These are phyloP conservation scores for Origma solitaria DNA, from an alignment of 2,113 vertebrate genomes.

Conservation along the genomic window DNA sequence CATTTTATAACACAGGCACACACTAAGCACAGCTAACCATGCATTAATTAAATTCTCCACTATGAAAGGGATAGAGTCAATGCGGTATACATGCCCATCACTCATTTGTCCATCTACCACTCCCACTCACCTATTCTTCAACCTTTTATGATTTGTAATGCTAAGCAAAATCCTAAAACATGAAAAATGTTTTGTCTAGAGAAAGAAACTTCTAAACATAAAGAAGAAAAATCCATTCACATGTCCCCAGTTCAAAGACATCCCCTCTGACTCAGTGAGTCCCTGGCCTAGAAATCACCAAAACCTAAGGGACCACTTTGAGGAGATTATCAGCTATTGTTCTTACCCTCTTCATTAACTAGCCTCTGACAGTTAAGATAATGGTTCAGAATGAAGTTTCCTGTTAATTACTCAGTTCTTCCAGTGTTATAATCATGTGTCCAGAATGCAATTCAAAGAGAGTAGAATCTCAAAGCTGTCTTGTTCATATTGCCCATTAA, in stretches of 20 bases:
- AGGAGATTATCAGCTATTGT: not conserved
- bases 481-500: not conserved
- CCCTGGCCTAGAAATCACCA: not conserved
- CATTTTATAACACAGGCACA: not conserved
- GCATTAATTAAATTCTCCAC: not conserved
- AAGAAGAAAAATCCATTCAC: not conserved
- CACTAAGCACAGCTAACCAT: not conserved
- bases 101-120: not conserved
- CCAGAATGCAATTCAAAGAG: not conserved
- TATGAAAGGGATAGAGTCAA: not conserved
- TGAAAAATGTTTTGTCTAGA: not conserved
- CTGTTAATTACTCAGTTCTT: not conserved
- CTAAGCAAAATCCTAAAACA: not conserved
- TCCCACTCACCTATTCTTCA: not conserved
- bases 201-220: not conserved
- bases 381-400: not conserved
- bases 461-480: not conserved
- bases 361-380: not conserved
- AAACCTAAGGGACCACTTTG: not conserved
- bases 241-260: not conserved
- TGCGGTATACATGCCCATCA: rapidly evolving
- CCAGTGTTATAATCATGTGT: not conserved
- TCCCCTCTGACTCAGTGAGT: not conserved
- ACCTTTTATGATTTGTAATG: not conserved
- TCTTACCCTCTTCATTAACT: not conserved